Evolutionary conservation across 2,797 vertebrate species (phyloP).

Genomic region (Enoplosus armatus): DNA sequence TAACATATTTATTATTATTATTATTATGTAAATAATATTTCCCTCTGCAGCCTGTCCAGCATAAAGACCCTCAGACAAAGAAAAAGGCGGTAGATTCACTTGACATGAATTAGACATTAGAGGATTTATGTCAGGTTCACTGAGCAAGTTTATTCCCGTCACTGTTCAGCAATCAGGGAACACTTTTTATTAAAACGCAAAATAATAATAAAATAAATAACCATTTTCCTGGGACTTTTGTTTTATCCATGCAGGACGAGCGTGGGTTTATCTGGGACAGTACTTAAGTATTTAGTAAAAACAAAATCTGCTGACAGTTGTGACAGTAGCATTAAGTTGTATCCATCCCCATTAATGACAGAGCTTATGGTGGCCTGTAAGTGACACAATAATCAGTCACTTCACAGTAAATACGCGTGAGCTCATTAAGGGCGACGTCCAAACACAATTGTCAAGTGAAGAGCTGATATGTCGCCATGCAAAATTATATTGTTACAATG

Average conservation of each 20-base stretch:
- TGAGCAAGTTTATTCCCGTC: conserved; percentile 19
- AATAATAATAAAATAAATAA: conserved; percentile 16
- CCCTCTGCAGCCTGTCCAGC: background rate
- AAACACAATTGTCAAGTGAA: background rate
- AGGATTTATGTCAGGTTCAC: conserved; percentile 24
- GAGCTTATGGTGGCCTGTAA: conserved; percentile 15
- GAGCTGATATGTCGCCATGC: background rate
- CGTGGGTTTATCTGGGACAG: conserved; percentile 18
- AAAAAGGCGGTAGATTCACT: background rate
- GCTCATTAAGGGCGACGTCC: conserved; percentile 12
- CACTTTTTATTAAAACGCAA: conserved; percentile 4
- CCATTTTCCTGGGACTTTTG: background rate
- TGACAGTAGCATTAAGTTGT: conserved; percentile 20
- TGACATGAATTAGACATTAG: conserved; percentile 38
- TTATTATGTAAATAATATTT: conserved; percentile 38
- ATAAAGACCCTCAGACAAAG: conserved; percentile 14
- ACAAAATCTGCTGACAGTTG: conserved; percentile 39
- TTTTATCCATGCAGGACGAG: conserved; percentile 6
- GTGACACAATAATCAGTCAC: conserved; percentile 38
- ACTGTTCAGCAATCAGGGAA: conserved; percentile 10
- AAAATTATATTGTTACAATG: conserved; percentile 10
- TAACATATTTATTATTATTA: no score
- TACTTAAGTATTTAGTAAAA: conserved; percentile 24
- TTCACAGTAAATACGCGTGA: conserved; percentile 9
- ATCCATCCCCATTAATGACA: conserved; percentile 34